Conservation (phyloP, 2,113 vertebrate species). For the Channa maculata region DNA sequence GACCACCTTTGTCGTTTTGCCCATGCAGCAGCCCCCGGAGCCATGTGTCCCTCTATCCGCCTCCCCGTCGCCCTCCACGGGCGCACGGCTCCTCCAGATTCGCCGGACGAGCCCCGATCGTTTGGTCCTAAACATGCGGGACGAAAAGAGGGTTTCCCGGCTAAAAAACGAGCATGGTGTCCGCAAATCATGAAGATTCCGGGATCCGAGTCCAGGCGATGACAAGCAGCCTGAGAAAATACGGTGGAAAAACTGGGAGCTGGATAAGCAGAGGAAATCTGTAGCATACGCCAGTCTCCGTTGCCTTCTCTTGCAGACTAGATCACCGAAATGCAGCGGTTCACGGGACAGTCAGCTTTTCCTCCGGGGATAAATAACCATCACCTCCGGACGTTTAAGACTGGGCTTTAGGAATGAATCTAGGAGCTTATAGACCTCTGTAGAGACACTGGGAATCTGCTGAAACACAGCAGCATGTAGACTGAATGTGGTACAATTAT, state of each 20-base stretch:
- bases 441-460: not conserved
- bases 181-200: conserved; percentile 98
- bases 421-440: conserved; percentile 22
- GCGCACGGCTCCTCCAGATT: conserved; percentile 97
- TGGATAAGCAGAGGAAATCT: conserved; percentile 85
- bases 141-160: conserved; percentile 91
- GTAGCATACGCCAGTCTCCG: conserved; percentile 93
- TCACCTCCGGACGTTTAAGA: conserved; percentile 39
- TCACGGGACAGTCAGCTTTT: conserved; percentile 65
- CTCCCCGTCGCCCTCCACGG: conserved; percentile 93
- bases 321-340: conserved; percentile 47
- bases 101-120: conserved; percentile 96
- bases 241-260: conserved; percentile 80
- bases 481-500: conserved; percentile 23
- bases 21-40: conserved; percentile 90
- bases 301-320: conserved; percentile 54
- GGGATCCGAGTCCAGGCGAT: conserved; percentile 90
- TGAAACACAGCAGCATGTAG: conserved; percentile 27
- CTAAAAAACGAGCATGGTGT: conserved; percentile 97
- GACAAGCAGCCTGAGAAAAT: conserved; percentile 86
- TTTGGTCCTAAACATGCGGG: conserved; percentile 99
- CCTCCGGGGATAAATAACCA: conserved; percentile 50
- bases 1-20: conserved; percentile 86
- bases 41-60: conserved; percentile 87
- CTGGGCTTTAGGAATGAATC: not conserved